These are phyloP conservation scores for Drosophila nikananu DNA, from an alignment of 1,140 invertebrate species.

Conservation along the genomic window DNA sequence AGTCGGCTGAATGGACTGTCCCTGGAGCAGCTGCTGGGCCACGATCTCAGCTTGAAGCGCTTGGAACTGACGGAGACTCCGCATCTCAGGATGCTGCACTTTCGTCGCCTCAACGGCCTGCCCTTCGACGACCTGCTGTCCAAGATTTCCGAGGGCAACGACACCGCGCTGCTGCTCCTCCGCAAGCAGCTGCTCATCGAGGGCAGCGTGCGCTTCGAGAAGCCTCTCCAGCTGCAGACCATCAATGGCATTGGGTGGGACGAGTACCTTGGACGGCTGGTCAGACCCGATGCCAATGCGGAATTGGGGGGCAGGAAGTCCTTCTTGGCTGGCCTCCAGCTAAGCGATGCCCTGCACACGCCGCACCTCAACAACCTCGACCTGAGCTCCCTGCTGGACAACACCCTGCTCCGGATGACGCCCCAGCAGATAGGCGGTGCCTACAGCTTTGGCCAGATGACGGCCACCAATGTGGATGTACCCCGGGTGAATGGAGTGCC, in stretches of 20 bases:
- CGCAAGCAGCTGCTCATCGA: conserved; percentile 74
- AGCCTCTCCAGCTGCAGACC: conserved; percentile 39
- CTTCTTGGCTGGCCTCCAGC: conserved; percentile 45
- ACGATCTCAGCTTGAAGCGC: conserved; percentile 55
- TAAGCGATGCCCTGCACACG: conserved; percentile 52
- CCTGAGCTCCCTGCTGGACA: conserved; percentile 59
- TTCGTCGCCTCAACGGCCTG: conserved; percentile 66
- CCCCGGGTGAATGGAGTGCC: conserved; percentile 48
- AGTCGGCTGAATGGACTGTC: conserved; percentile 51
- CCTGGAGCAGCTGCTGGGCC: conserved; percentile 45
- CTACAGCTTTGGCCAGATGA: conserved; percentile 56
- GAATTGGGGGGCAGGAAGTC: conserved; percentile 49
- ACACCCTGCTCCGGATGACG: conserved; percentile 65
- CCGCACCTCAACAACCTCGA: conserved; percentile 46
- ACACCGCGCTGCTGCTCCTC: conserved; percentile 42
- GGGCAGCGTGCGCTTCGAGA: conserved; percentile 68
- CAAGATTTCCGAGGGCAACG: conserved; percentile 19
- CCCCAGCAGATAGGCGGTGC: conserved; percentile 61
- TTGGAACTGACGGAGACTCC: conserved; percentile 43
- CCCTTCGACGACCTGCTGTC: conserved; percentile 62
- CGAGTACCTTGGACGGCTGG: conserved; percentile 32
- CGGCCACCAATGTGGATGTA: conserved; percentile 66
- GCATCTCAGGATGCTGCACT: conserved; percentile 42
- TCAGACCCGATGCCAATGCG: conserved; percentile 47
- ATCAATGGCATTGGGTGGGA: conserved; percentile 66